Base-by-base conservation (phyloP, 2,888 invertebrate species). In the Polia nebulosa region DNA sequence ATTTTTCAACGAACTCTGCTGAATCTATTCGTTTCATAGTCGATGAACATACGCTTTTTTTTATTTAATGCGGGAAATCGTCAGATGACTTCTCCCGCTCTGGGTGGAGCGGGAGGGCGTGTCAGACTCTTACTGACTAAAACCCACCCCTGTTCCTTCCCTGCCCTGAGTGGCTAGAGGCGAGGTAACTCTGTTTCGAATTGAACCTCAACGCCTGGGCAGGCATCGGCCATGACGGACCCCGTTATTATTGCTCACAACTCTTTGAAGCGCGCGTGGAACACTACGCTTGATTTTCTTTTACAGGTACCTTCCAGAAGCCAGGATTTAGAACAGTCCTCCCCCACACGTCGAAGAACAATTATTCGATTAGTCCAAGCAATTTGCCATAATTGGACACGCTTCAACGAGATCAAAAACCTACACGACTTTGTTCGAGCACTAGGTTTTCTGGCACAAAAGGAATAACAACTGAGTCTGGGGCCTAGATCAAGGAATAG, bases 311-410 rank as follows among this genome's bases (percentile, higher is more conserved):
- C 17, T 39, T 17, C 15, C 17, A 15, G 17, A 39, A 39, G 11
- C 11, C 6, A 13, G 17, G 39, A 17, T 39, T 17, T 5, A 39
- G 17, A 17, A 17, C 17, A 5, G 17, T 7, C 39, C 36, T 17
- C 36, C 13, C 36, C 3, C 2, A 7, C 9, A 34, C 34, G 34
- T 34, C 11, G 34, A 34, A 34, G 34, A 71, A 20, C 58, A 45
- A 45, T 70, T 20, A 20, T 51, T 27, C 11, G 39, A 59, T 60
- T 52, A 49, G 20, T 51, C 1, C n/a, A n/a, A 51, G 6, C 27
- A 41, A 44, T 41, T 72, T 20, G 3, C 29, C 69, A 29, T 17
- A 34, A 32, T 51, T 17, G 67, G 13, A 25, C n/a, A 60, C 41
- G n/a, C 27, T n/a, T 7, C 15, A 25, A 22, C 13, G 47, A 32